Percentiles rank a stretch among this genome's conserved stretches.
Conservation (phyloP, 2,113 vertebrate species). For the Cottus gobio region DNA sequence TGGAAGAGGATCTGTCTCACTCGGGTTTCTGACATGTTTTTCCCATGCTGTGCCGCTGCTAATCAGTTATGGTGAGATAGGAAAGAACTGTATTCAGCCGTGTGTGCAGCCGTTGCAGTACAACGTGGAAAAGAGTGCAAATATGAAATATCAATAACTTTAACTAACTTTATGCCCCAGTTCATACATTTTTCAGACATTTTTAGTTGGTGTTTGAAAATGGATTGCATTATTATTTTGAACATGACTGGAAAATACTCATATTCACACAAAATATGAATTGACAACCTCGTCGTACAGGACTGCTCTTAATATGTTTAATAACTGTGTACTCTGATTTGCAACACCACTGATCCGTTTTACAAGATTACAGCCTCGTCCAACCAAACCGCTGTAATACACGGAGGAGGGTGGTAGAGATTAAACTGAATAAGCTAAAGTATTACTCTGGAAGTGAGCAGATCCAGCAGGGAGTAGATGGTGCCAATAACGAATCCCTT, state of each 20-base stretch:
- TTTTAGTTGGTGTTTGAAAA: neutral
- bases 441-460: slow-evolving; percentile 30
- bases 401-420: neutral
- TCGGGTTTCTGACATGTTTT: neutral
- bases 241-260: neutral
- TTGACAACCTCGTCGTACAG: neutral
- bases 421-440: slow-evolving; percentile 6
- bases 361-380: neutral
- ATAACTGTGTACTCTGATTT: neutral
- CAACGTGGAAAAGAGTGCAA: neutral
- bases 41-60: neutral
- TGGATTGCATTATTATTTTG: neutral
- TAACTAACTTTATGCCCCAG: neutral
- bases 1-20: neutral
- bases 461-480: slow-evolving; percentile 36
- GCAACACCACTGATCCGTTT: neutral
- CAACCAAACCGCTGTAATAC: neutral
- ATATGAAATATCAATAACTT: neutral
- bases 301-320: neutral
- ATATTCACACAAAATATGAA: neutral
- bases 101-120: neutral
- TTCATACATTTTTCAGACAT: neutral
- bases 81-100: neutral
- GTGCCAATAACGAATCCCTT: slow-evolving; percentile 38
- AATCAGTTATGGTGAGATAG: neutral